A percentile compares a stretch with the other conserved stretches of the same genome.
phyloP scores from a whole-genome alignment of 1,140 invertebrate species.

The Cydia amplana region DNA sequence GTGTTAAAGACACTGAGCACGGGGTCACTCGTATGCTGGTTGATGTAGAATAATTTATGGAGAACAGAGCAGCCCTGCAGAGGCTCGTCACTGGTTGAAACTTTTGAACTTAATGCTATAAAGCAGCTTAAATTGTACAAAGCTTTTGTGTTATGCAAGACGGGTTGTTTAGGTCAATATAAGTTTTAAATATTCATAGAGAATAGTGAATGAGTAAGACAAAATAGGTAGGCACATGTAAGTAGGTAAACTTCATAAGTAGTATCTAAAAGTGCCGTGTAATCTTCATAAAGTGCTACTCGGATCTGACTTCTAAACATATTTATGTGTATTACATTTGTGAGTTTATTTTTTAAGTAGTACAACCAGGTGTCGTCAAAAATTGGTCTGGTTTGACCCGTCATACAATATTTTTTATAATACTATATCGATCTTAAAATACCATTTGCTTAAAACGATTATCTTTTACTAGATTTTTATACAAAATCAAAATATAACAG shows the following conservation, averaged over 20 bases:
- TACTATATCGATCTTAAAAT: no score
- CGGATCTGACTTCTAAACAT: no score
- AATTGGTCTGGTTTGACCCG: no score
- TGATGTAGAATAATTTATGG: background rate
- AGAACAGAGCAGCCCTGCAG: background rate
- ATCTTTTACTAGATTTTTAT: background rate
- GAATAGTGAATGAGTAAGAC: background rate
- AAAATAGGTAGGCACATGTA: background rate
- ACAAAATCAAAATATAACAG: background rate
- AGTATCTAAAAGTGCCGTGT: background rate
- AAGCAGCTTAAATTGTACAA: background rate
- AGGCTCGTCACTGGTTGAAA: background rate
- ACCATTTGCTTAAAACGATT: no score
- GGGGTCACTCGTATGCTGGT: background rate
- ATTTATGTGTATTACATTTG: no score
- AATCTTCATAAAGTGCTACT: background rate
- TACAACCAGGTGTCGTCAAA: no score
- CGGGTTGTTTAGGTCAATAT: background rate
- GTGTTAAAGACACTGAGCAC: background rate
- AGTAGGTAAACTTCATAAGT: background rate
- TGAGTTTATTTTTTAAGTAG: no score
- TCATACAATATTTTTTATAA: no score
- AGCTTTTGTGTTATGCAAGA: slow-evolving; percentile 1
- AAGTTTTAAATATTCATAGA: background rate
- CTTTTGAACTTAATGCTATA: background rate